phyloP scores from a whole-genome alignment of 92 coral and sea anemone genomes.

The Desmophyllum pertusum region DNA sequence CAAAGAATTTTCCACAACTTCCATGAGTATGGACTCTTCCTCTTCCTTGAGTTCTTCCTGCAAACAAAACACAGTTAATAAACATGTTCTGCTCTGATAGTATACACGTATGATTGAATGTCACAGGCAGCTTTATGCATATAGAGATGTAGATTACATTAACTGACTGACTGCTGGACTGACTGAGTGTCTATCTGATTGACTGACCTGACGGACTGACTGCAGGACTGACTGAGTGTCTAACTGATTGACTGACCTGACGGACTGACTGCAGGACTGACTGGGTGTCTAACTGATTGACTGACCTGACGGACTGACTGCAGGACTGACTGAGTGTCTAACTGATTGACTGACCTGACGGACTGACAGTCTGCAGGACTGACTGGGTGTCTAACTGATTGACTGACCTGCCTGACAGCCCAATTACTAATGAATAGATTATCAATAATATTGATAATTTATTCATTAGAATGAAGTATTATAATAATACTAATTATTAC shows the following conservation, averaged over 20 bases:
- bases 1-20: slow-evolving; percentile 91
- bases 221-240: neutral
- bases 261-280: neutral
- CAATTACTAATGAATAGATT: no score
- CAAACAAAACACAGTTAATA: neutral
- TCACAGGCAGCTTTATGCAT: no score
- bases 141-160: no score
- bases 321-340: neutral
- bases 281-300: neutral
- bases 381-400: no score
- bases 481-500: no score
- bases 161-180: neutral
- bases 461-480: no score
- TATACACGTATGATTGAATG: no score
- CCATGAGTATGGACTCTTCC: slow-evolving; percentile 87
- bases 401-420: neutral
- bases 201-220: neutral
- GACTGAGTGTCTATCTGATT: neutral
- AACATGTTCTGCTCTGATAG: neutral
- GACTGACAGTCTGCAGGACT: neutral
- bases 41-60: slow-evolving; percentile 96
- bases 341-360: neutral
- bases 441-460: no score
- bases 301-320: neutral
- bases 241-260: neutral